Conservation (phyloP, 2,888 invertebrate species). For the Embidobia sp. region DNA sequence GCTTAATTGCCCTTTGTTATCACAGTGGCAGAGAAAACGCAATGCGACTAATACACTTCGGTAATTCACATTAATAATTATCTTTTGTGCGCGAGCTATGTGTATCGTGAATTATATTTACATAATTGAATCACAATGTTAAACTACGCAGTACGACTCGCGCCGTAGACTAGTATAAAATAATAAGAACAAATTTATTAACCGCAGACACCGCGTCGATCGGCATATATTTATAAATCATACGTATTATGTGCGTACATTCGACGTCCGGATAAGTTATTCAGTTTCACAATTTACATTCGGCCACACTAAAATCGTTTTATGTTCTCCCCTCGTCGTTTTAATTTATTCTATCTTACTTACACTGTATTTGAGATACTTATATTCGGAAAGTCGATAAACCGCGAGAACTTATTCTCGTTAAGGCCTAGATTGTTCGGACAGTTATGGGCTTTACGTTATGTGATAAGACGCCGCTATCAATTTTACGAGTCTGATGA, state of each 20-base stretch:
- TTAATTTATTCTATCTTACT: slow-evolving; percentile 52
- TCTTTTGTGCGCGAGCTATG: slow-evolving; percentile 33
- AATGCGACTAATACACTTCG: slow-evolving; percentile 54
- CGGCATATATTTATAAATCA: slow-evolving; percentile 29
- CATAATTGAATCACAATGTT: slow-evolving; percentile 52
- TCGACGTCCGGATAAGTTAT: slow-evolving; percentile 32
- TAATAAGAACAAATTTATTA: slow-evolving; percentile 31
- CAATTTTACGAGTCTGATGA: slow-evolving; percentile 50
- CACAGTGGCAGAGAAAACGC: slow-evolving; percentile 45
- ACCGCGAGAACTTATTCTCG: slow-evolving; percentile 35
- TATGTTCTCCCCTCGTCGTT: slow-evolving; percentile 31
- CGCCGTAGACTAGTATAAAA: slow-evolving; percentile 8
- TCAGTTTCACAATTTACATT: slow-evolving; percentile 22
- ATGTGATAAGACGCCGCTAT: slow-evolving; percentile 39
- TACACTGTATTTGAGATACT: slow-evolving; percentile 31
- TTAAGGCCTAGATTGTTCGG: slow-evolving; percentile 42
- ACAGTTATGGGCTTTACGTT: slow-evolving; percentile 49
- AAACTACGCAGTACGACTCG: slow-evolving; percentile 20
- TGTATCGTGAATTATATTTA: slow-evolving; percentile 49
- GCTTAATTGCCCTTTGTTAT: slow-evolving; percentile 51
- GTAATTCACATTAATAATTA: slow-evolving; percentile 53
- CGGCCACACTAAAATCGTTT: slow-evolving; percentile 26
- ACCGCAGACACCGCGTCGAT: slow-evolving; percentile 17
- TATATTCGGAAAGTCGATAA: slow-evolving; percentile 42
- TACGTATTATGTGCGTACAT: slow-evolving; percentile 26